A percentile compares a stretch with the other conserved stretches of the same genome.
Evolutionary conservation across 2,888 invertebrate genomes (phyloP).

Genomic region (Troides oblongomaculatus): DNA sequence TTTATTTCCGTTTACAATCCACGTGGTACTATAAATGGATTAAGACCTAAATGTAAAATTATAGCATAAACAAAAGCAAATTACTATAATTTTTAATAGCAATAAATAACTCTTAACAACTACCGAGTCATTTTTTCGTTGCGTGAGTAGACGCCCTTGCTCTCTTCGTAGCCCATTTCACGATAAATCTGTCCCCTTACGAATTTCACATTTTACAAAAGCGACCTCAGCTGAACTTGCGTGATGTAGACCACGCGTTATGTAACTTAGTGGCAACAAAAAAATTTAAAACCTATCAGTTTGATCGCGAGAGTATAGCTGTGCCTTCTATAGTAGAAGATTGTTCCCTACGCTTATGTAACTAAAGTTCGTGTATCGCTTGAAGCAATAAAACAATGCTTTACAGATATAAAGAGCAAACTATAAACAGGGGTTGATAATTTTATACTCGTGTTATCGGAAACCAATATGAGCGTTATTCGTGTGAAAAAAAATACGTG

Average conservation of each 20-base stretch:
- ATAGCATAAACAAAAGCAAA: background rate
- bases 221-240: constrained; percentile 38
- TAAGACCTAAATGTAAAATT: background rate
- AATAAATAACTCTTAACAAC: constrained; percentile 21
- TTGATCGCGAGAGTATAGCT: constrained; percentile 36
- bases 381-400: constrained; percentile 2
- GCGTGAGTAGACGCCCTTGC: constrained; percentile 48
- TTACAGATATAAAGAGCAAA: background rate
- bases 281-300: constrained; percentile 47
- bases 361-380: constrained; percentile 1
- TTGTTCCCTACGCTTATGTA: constrained; percentile 34
- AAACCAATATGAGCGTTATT: constrained; percentile 1
- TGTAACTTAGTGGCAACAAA: constrained; percentile 46
- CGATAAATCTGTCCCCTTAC: constrained; percentile 43
- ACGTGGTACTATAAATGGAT: too few relatives aligned
- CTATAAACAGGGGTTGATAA: constrained; percentile 1
- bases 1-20: too few relatives aligned
- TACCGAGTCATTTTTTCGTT: constrained; percentile 36
- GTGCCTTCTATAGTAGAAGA: constrained; percentile 42
- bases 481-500: background rate
- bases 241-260: constrained; percentile 51
- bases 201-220: constrained; percentile 49
- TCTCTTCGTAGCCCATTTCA: constrained; percentile 40
- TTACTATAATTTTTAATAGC: background rate
- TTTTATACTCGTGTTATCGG: constrained; percentile 14